Base-by-base conservation (phyloP, 2,888 invertebrate genomes). In the Panzeria rudis region DNA sequence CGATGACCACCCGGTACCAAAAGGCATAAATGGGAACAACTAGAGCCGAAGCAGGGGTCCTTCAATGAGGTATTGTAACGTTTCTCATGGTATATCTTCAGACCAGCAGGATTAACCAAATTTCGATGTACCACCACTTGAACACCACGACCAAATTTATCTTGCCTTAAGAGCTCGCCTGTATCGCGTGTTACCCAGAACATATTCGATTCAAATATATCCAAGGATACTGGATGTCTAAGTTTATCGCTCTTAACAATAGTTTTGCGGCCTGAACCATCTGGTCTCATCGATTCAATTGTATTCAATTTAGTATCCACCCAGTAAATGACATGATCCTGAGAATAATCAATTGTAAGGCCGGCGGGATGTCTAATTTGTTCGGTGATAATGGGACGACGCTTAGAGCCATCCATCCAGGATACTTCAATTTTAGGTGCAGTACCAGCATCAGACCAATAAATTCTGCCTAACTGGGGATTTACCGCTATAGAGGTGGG, bases 101-200 rank as follows among this genome's bases (percentile, higher is more conserved):
- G 95, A 82, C 96, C 96, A 20, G 97, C 96, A 0, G 98, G 97
- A 91, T 96, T 96, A 87, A 96, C 95, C 82, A 99, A 94, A 90
- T 98, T 96, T 88, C 95, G 95, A 84, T 97, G 96, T 25, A 99
- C 94, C 1, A 95, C 94, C 62, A 96, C 96, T 52, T 97, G 96
- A 86, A 98, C 97, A 13, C 98, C 98, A 68, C 98, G 94, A 0
- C 99, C 99, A 93, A 99, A 99, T 93, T 99, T 99, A 92, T 99
- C 98, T 92, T 98, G 98, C 29, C 95, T 94, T 66, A 97, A 94
- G 7, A 99, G 93, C 89, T 98, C 97, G 0, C 98, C 98, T 0
- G 96, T 95, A 89, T 97, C 96, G 77, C 96, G 94, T 0, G 98
- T 97, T n/a, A 97, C 95, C 98, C 98, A 99, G 93, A 96, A 99